These are phyloP conservation scores for Thalassoma bifasciatum DNA, from an alignment of 2,113 vertebrate species.

Conservation along the genomic window DNA sequence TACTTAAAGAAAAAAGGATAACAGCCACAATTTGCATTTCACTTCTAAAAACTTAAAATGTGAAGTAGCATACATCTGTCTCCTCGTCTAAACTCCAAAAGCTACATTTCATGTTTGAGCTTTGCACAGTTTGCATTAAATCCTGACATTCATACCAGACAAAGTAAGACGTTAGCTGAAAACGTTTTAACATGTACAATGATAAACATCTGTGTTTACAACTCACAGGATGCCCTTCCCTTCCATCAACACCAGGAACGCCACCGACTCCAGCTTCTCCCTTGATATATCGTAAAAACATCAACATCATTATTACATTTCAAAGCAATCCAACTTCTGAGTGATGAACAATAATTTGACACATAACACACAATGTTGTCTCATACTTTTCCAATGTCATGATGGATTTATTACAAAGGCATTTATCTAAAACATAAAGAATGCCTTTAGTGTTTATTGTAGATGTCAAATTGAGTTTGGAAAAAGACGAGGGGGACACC, in stretches of 20 bases:
- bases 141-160: neutral
- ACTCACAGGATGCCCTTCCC: constrained; percentile 82
- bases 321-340: neutral
- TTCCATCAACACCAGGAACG: constrained; percentile 81
- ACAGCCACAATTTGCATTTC: neutral
- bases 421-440: neutral
- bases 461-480: neutral
- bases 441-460: neutral
- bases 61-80: neutral
- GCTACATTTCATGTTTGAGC: constrained; percentile 1
- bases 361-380: neutral
- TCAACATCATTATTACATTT: neutral
- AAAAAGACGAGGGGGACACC: constrained; percentile 40
- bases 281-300: constrained; percentile 54
- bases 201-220: constrained; percentile 15
- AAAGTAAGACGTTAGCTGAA: neutral
- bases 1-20: constrained; percentile 5
- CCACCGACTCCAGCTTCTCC: constrained; percentile 79
- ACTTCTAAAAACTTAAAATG: neutral
- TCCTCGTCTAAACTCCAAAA: too few relatives aligned
- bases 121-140: constrained; percentile 6
- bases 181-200: neutral
- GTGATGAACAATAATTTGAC: neutral
- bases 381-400: neutral
- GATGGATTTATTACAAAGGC: constrained; percentile 1